Evolutionary conservation across 2,113 vertebrate genomes (phyloP).

Genomic region (Perca fluviatilis): DNA sequence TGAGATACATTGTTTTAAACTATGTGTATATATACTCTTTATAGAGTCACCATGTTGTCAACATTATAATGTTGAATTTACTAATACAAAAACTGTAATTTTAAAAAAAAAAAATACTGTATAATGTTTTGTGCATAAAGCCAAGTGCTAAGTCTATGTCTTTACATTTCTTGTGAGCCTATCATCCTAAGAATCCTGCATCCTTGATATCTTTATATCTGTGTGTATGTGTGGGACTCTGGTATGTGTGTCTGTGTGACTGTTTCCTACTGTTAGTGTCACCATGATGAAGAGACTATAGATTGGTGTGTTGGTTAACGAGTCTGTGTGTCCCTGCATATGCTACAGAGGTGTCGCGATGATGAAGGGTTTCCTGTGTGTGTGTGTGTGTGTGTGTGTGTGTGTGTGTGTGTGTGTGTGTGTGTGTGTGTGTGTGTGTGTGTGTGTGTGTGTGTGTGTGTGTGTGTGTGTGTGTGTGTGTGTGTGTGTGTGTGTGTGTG

Average conservation of each 20-base stretch:
- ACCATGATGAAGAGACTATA: constrained; percentile 69
- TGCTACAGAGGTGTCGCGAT: constrained; percentile 61
- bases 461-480: neutral
- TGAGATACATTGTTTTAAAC: neutral
- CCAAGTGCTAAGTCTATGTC: neutral
- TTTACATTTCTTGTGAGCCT: neutral
- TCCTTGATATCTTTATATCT: constrained; percentile 2
- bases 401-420: constrained; percentile 31
- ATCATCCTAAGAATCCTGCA: neutral
- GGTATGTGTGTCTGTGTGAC: constrained; percentile 6
- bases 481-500: no score
- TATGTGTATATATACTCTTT: neutral
- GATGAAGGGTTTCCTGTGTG: constrained; percentile 61
- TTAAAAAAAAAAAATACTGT: neutral
- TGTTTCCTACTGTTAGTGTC: constrained; percentile 57
- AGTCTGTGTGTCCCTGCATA: constrained; percentile 63
- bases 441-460: constrained; percentile 25
- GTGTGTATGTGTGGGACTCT: constrained; percentile 19
- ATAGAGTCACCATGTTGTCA: neutral
- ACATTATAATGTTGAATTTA: neutral
- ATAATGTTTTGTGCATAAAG: neutral
- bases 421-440: neutral
- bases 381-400: neutral
- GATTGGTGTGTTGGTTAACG: constrained; percentile 61
- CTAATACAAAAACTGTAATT: no score